phyloP scores from a whole-genome alignment of 37 sponge, comb jelly and placozoan genomes.

The Cladorhizidae sp. region DNA sequence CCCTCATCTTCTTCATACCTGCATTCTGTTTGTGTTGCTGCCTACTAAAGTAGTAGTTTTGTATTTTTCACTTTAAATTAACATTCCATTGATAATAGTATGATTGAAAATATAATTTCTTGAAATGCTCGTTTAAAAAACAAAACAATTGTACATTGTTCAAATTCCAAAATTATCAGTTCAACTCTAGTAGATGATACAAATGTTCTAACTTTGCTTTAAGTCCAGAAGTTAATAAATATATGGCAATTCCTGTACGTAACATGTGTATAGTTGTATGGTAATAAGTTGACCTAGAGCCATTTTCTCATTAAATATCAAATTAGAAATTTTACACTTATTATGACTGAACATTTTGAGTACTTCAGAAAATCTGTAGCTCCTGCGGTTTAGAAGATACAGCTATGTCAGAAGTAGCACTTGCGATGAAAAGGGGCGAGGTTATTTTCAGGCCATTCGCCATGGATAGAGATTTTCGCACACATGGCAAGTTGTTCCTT shows the following conservation, averaged over 20 bases:
- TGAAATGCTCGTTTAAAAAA: too few relatives aligned
- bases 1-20: too few relatives aligned
- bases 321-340: background rate
- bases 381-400: background rate
- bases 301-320: background rate
- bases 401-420: background rate
- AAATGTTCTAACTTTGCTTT: too few relatives aligned
- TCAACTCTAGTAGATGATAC: too few relatives aligned
- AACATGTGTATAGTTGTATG: background rate
- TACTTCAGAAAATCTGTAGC: slow-evolving; percentile 8
- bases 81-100: too few relatives aligned
- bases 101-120: background rate
- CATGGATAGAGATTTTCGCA: background rate
- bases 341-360: slow-evolving; percentile 12
- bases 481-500: background rate
- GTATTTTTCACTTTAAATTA: too few relatives aligned
- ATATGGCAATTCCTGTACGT: too few relatives aligned
- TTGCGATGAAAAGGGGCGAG: background rate
- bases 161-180: too few relatives aligned
- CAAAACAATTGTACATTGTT: background rate
- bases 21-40: too few relatives aligned
- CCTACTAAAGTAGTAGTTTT: too few relatives aligned
- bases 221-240: too few relatives aligned
- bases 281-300: background rate
- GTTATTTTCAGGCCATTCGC: slow-evolving; percentile 6